Conservation (phyloP, 2,113 vertebrate genomes). For the Amia ocellicauda region DNA sequence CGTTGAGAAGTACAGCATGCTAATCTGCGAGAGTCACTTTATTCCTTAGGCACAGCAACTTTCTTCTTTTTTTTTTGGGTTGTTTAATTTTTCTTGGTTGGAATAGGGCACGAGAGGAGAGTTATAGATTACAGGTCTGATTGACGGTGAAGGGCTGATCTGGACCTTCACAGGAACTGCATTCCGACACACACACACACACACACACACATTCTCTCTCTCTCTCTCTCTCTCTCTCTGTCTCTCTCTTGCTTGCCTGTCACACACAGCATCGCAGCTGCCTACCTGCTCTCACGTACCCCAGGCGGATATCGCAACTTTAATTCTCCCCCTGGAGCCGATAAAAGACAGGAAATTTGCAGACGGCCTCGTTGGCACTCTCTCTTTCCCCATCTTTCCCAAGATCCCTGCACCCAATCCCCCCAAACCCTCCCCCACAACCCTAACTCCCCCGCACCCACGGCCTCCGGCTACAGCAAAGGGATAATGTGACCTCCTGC, state of each 20-base stretch:
- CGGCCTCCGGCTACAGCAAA: neutral
- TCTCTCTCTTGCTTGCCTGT: slow-evolving; percentile 23
- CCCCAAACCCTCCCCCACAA: slow-evolving; percentile 3
- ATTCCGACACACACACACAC: slow-evolving; percentile 16
- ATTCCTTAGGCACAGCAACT: neutral
- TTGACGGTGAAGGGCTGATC: slow-evolving; percentile 7
- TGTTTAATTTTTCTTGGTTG: neutral
- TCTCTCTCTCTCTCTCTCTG: slow-evolving; percentile 38
- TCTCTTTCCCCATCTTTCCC: slow-evolving; percentile 30
- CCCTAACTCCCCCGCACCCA: slow-evolving; percentile 21
- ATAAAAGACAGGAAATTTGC: neutral
- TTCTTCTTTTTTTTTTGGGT: neutral
- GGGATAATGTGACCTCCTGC: slow-evolving; percentile 71
- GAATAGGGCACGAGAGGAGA: neutral
- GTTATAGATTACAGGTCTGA: neutral
- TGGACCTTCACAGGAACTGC: slow-evolving; percentile 9
- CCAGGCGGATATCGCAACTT: slow-evolving; percentile 5
- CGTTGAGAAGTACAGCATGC: neutral
- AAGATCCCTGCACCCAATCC: slow-evolving; percentile 11
- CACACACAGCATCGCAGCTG: neutral
- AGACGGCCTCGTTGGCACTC: slow-evolving; percentile 21
- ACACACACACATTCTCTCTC: slow-evolving; percentile 23
- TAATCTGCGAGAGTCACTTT: neutral
- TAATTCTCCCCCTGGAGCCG: slow-evolving; percentile 34
- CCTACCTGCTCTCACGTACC: slow-evolving; percentile 22